phyloP scores from a whole-genome alignment of 1,140 invertebrate species.

The Sipha flava region DNA sequence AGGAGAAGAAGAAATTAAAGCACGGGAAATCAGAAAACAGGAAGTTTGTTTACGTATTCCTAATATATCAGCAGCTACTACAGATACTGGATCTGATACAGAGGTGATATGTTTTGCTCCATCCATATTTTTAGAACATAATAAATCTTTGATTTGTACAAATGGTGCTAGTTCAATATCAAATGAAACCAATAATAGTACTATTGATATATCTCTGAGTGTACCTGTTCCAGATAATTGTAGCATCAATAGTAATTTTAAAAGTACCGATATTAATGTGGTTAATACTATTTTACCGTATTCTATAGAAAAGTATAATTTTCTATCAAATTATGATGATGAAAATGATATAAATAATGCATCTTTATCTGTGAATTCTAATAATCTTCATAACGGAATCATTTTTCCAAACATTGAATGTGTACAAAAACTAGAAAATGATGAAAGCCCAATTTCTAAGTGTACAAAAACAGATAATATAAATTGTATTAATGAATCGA shows the following conservation, averaged over 20 bases:
- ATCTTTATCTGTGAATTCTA: background rate
- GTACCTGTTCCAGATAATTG: background rate
- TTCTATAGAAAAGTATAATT: background rate
- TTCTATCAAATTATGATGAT: background rate
- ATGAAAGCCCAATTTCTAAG: too few relatives aligned
- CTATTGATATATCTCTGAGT: background rate
- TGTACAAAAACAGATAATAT: background rate
- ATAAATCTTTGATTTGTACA: background rate
- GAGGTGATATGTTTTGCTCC: constrained; percentile 52
- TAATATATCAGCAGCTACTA: constrained; percentile 49
- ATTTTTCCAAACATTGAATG: background rate
- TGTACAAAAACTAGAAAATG: background rate
- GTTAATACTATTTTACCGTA: background rate
- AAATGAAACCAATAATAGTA: background rate
- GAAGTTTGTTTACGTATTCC: constrained; percentile 59
- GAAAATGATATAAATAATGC: background rate
- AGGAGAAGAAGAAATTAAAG: constrained; percentile 59
- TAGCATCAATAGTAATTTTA: background rate
- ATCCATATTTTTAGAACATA: background rate
- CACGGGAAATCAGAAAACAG: constrained; percentile 55
- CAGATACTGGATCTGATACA: constrained; percentile 63
- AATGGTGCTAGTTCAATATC: background rate
- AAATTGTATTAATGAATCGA: background rate
- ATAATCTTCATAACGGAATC: background rate
- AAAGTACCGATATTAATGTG: background rate